A percentile compares a stretch with the other conserved stretches of the same genome.
Conservation (phyloP, 1,140 invertebrate genomes). For the Atta cephalotes region DNA sequence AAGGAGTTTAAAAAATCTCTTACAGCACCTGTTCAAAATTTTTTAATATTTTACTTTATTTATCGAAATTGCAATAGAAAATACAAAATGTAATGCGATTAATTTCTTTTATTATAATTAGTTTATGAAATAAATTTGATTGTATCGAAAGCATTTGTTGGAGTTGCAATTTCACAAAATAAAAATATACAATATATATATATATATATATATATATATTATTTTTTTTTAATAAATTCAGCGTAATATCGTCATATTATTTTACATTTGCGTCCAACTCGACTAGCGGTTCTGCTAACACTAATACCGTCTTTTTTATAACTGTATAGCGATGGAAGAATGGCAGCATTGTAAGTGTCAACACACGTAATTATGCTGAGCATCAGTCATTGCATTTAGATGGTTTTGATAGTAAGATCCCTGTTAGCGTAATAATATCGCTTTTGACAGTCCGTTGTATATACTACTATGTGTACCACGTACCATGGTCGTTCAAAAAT, state of each 20-base stretch:
- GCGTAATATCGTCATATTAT: not conserved
- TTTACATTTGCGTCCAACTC: constrained; percentile 7
- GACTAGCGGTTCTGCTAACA: constrained; percentile 35
- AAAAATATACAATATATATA: not conserved
- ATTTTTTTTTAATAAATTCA: constrained; percentile 11
- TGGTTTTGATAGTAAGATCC: constrained; percentile 65
- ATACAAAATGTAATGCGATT: not conserved
- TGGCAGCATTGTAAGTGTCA: constrained; percentile 91
- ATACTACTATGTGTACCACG: constrained; percentile 49
- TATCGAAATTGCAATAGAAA: constrained; percentile 1
- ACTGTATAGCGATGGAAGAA: constrained; percentile 89
- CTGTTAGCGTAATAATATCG: constrained; percentile 65
- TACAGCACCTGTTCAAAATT: not conserved
- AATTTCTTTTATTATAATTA: constrained; percentile 1
- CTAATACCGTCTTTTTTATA: constrained; percentile 81
- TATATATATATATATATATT: not conserved
- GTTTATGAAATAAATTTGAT: not conserved
- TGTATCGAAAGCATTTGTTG: not conserved
- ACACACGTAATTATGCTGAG: constrained; percentile 74
- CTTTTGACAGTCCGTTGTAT: constrained; percentile 66
- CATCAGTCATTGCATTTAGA: constrained; percentile 70
- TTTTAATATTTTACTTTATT: not conserved
- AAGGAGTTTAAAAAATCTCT: not conserved
- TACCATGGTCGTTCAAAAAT: constrained; percentile 39
- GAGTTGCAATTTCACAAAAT: constrained; percentile 4